Base-by-base conservation (phyloP, 2,888 invertebrate genomes). In the Byasa hedistus region DNA sequence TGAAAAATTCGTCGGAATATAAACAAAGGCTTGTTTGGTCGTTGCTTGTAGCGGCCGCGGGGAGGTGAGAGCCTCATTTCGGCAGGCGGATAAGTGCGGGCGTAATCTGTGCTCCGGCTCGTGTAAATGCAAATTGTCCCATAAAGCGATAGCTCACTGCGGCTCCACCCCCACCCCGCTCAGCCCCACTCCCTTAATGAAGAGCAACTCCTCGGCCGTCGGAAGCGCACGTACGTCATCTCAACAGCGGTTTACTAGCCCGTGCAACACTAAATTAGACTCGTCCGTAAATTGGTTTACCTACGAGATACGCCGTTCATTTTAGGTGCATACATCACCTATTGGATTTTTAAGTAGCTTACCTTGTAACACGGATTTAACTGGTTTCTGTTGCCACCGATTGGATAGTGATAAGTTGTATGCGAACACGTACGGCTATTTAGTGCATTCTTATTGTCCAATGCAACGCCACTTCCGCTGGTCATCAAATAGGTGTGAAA, bases 51-150 rank as follows among this genome's bases (percentile, higher is more conserved):
- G 81, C 73, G 51, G 57, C 55, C 57, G 52, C 61, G 60, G 73
- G 76, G 76, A 75, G 79, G 78, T 79, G 82, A 75, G 80, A 79
- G 79, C 76, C 83, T 89, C 86, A 86, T 90, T 91, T 89, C 84
- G 84, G 81, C 84, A 83, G 85, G 84, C 79, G 89, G 88, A 87
- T 90, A 89, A 91, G 87, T 87, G 84, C 88, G 86, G 82, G 80
- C 85, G 88, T 91, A 91, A 91, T 91, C 90, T 89, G 86, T 86
- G 87, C 87, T 82, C 79, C 82, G 84, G 87, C 87, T 88, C 90
- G 90, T 91, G 91, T 91, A 91, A 91, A 91, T 91, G 91, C 90
- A 91, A 91, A 91, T 91, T 84, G 89, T 89, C 85, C 88, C 84
- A 90, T 91, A 91, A 91, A 89, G 89, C 89, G 86, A 86, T 87